phyloP scores from a whole-genome alignment of 2,113 vertebrate genomes.

The Colinus virginianus region DNA sequence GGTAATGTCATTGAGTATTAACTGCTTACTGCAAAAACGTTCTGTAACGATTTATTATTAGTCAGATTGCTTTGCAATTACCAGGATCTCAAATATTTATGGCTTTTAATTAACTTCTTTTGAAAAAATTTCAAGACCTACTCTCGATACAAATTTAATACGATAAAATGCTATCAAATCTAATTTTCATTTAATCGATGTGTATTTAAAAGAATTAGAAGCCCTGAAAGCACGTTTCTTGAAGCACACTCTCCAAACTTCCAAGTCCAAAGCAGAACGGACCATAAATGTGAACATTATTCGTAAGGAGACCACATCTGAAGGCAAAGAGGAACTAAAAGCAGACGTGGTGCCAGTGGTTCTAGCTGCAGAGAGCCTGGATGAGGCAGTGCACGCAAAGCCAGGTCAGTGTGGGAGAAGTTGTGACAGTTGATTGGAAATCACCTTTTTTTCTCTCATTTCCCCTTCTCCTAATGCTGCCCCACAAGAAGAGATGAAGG shows the following conservation, averaged over 20 bases:
- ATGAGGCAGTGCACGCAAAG: conserved; percentile 76
- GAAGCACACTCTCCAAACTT: conserved; percentile 81
- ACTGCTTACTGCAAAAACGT: background rate
- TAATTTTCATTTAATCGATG: background rate
- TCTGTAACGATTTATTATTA: background rate
- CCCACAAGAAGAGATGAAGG: background rate
- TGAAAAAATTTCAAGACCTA: background rate
- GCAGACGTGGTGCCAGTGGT: conserved; percentile 83
- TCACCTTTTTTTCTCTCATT: background rate
- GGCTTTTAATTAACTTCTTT: background rate
- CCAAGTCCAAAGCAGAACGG: conserved; percentile 73
- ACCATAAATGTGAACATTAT: conserved; percentile 85
- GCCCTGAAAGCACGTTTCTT: conserved; percentile 92
- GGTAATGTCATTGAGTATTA: background rate
- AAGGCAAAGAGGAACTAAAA: conserved; percentile 88
- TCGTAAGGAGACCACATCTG: conserved; percentile 83
- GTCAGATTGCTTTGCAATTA: background rate
- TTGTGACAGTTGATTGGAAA: background rate
- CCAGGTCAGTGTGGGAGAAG: conserved; percentile 81
- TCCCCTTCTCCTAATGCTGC: background rate
- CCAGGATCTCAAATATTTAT: background rate
- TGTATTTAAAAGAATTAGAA: conserved; percentile 84
- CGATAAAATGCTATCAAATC: background rate
- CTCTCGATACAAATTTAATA: background rate
- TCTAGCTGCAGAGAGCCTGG: conserved; percentile 80